phyloP scores from a whole-genome alignment of 2,113 vertebrate genomes.

The Tachysurus vachellii region DNA sequence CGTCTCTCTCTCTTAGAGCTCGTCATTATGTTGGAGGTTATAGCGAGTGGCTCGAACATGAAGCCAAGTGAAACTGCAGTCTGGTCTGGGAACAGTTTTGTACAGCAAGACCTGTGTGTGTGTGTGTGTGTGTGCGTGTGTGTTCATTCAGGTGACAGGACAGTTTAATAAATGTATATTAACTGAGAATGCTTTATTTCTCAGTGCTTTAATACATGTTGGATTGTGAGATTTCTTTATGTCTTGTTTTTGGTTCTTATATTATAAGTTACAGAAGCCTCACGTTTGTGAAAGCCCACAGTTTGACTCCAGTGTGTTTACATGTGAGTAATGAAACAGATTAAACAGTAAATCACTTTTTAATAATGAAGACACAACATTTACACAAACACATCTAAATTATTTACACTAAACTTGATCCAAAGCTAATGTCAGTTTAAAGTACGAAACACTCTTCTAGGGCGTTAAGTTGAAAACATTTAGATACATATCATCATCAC shows the following conservation, averaged over 20 bases:
- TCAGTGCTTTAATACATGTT: no score
- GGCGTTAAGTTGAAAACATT: not conserved
- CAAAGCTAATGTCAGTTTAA: not conserved
- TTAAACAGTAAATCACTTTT: not conserved
- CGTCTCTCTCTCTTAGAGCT: conserved; percentile 35
- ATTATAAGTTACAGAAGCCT: not conserved
- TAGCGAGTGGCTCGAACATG: conserved; percentile 24
- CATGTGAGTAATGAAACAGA: not conserved
- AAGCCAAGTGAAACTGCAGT: not conserved
- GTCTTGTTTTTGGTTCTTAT: not conserved
- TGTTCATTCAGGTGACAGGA: not conserved
- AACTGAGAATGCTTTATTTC: not conserved
- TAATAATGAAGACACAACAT: not conserved
- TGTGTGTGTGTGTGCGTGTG: not conserved
- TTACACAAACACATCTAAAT: not conserved
- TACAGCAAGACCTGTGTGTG: not conserved
- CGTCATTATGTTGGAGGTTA: conserved; percentile 48
- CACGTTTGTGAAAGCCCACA: not conserved
- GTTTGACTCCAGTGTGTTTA: not conserved
- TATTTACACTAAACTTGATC: not conserved
- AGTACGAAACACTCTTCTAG: not conserved
- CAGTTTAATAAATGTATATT: not conserved
- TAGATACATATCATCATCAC: conserved; percentile 33
- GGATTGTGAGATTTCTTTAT: not conserved
- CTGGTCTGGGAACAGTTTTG: conserved; percentile 1